These are phyloP conservation scores for Platysteira castanea DNA, from an alignment of 2,113 vertebrate genomes.

Conservation along the genomic window DNA sequence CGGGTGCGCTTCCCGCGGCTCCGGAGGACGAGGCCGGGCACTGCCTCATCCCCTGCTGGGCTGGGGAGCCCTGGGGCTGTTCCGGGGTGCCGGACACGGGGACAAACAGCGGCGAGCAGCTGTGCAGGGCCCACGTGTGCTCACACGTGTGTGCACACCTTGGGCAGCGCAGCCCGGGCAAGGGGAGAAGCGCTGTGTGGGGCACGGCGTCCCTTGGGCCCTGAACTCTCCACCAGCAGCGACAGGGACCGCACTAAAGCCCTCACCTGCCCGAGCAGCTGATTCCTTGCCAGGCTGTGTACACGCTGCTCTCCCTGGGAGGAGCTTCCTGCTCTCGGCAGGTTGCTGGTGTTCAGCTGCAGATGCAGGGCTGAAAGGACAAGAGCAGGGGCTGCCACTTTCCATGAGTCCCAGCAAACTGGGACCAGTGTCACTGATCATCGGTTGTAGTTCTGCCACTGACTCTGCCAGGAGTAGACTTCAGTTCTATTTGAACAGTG, in stretches of 20 bases:
- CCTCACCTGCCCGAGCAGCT: neutral
- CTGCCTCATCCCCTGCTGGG: neutral
- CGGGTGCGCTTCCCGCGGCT: no score
- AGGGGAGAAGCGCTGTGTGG: accelerated
- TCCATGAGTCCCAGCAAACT: accelerated
- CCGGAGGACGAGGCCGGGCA: neutral
- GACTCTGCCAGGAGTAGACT: neutral
- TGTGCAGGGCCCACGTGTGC: accelerated
- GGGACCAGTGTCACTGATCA: neutral
- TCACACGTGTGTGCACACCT: accelerated
- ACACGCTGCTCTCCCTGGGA: neutral
- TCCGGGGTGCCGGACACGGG: neutral
- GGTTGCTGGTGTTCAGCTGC: neutral
- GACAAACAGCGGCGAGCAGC: neutral
- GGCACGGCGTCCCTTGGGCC: accelerated
- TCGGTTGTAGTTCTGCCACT: neutral
- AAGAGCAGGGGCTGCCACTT: neutral
- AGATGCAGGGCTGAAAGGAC: neutral
- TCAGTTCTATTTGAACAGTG: neutral
- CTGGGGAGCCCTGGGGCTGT: neutral
- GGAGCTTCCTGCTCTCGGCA: conserved; percentile 6
- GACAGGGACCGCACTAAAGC: neutral
- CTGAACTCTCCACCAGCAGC: neutral
- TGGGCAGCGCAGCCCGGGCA: accelerated
- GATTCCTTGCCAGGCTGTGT: neutral